These are phyloP conservation scores for Venturia canescens DNA, from an alignment of 1,140 invertebrate genomes.

Conservation along the genomic window DNA sequence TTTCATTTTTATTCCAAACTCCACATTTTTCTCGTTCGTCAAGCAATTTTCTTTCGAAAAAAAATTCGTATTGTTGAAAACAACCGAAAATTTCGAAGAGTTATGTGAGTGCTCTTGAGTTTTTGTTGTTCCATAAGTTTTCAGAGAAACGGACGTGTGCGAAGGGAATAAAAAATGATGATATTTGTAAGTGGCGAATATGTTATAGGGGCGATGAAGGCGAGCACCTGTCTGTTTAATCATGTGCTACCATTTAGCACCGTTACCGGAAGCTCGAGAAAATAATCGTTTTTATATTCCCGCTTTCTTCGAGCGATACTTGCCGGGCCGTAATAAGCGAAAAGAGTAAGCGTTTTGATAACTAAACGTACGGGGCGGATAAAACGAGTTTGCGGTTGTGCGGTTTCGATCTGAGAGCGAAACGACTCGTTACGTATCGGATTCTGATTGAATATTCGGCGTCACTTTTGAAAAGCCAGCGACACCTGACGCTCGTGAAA, in stretches of 20 bases:
- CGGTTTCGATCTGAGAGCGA: neutral
- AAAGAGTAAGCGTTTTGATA: neutral
- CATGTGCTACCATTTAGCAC: conserved; percentile 8
- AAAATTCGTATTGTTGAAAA: no score
- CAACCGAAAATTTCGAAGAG: no score
- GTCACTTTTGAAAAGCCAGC: neutral
- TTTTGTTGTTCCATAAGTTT: neutral
- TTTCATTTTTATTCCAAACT: no score
- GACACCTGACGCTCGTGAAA: conserved; percentile 2
- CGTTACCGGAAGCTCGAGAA: neutral
- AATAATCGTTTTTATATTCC: neutral
- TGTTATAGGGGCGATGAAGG: neutral
- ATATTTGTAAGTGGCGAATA: conserved; percentile 1
- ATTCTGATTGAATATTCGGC: neutral
- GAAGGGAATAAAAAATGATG: neutral
- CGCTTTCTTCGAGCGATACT: neutral
- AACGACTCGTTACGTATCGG: neutral
- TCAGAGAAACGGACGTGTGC: neutral
- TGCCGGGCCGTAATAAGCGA: neutral
- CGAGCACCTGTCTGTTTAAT: conserved; percentile 17
- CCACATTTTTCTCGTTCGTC: no score
- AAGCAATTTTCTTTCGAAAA: no score
- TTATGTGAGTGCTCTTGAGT: neutral
- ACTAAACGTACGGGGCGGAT: neutral
- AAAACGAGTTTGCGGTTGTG: neutral